A percentile compares a stretch with the other conserved stretches of the same genome.
These are phyloP conservation scores for Parnassius mnemosyne DNA, from an alignment of 2,888 invertebrate species.

Conservation along the genomic window DNA sequence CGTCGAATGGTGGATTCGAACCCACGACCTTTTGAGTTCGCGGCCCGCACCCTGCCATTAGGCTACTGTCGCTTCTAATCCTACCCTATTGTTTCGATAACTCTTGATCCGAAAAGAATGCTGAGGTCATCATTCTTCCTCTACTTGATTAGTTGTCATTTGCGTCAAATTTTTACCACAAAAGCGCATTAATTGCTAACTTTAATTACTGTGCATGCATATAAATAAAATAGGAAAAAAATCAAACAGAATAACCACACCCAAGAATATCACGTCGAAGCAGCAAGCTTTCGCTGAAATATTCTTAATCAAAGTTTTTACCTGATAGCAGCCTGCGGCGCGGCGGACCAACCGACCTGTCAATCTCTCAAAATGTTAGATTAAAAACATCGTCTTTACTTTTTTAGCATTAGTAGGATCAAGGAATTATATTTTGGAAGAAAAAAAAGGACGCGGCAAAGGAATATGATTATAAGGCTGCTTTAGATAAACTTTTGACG, in stretches of 20 bases:
- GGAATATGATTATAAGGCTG: slow-evolving; percentile 72
- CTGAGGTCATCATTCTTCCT: too few relatives aligned
- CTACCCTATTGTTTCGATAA: too few relatives aligned
- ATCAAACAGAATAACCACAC: slow-evolving; percentile 36
- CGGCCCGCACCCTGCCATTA: too few relatives aligned
- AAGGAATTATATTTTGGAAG: slow-evolving; percentile 62
- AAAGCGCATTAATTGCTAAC: too few relatives aligned
- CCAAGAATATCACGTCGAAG: slow-evolving; percentile 47
- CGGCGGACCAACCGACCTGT: slow-evolving; percentile 72
- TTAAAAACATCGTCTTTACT: slow-evolving; percentile 76
- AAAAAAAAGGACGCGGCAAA: slow-evolving; percentile 43
- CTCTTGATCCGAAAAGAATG: too few relatives aligned
- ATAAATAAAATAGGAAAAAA: slow-evolving; percentile 28
- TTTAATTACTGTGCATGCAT: too few relatives aligned
- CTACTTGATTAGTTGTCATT: too few relatives aligned
- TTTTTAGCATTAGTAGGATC: slow-evolving; percentile 76
- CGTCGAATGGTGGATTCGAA: too few relatives aligned
- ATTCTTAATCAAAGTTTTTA: slow-evolving; percentile 79
- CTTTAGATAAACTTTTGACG: slow-evolving; percentile 77
- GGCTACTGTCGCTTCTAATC: too few relatives aligned
- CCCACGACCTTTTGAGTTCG: too few relatives aligned
- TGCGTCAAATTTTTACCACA: too few relatives aligned
- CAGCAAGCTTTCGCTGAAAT: slow-evolving; percentile 67
- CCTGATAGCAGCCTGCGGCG: slow-evolving; percentile 61
- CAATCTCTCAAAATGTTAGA: slow-evolving; percentile 77